phyloP scores from a whole-genome alignment of 2,888 invertebrate species.

The Salticus scenicus region DNA sequence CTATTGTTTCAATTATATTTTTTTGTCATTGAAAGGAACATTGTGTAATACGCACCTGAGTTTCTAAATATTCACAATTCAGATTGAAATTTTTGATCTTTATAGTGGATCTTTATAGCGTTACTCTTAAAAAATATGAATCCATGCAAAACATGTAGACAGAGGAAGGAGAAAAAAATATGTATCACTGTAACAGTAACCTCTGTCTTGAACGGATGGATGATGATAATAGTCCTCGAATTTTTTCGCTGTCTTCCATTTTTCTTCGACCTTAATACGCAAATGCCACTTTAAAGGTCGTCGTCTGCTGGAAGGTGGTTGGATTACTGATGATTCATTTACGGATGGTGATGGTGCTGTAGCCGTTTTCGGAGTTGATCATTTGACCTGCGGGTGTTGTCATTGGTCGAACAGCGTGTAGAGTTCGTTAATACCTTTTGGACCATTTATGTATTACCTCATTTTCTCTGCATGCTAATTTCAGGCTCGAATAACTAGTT shows the following conservation, averaged over 20 bases:
- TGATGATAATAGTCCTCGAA: neutral
- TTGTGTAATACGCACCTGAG: too few species aligned
- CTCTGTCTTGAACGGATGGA: neutral
- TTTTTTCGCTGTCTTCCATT: neutral
- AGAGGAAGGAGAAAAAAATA: neutral
- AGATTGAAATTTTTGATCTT: too few species aligned
- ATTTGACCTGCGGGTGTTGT: constrained; percentile 50
- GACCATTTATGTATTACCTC: neutral
- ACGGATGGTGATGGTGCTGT: neutral
- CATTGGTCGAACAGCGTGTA: neutral
- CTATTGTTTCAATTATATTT: too few species aligned
- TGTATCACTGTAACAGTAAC: neutral
- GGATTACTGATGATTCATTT: constrained; percentile 50
- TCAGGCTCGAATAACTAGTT: neutral
- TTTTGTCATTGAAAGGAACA: too few species aligned
- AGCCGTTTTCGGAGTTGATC: constrained; percentile 9
- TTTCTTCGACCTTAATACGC: constrained; percentile 28
- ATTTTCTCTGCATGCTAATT: constrained; percentile 7
- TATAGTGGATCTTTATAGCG: too few species aligned
- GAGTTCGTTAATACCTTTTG: neutral
- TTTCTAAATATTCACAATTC: too few species aligned
- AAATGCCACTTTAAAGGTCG: constrained; percentile 42
- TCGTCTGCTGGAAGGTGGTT: constrained; percentile 44
- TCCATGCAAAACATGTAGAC: neutral
- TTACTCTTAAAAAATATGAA: too few species aligned